These are phyloP conservation scores for Microplitis deprimator DNA, from an alignment of 2,888 invertebrate species.

Conservation along the genomic window DNA sequence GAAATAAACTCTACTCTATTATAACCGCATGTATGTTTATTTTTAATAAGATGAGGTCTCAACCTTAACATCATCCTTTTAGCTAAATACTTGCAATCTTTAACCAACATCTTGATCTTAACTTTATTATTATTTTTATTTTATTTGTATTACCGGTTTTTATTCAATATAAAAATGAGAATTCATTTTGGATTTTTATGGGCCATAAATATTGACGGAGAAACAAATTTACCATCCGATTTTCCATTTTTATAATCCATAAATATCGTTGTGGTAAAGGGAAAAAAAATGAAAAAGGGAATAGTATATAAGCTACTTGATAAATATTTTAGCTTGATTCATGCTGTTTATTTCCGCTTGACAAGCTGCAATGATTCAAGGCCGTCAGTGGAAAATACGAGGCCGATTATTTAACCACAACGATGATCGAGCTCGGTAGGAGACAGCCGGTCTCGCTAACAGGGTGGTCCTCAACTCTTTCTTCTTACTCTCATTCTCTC, in stretches of 20 bases:
- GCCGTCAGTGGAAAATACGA: slow-evolving; percentile 8
- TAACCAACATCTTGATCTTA: background rate
- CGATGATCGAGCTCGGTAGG: slow-evolving; percentile 30
- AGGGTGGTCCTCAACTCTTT: slow-evolving; percentile 37
- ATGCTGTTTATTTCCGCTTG: slow-evolving; percentile 8
- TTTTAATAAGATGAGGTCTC: slow-evolving; percentile 38
- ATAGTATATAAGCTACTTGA: slow-evolving; percentile 3
- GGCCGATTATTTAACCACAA: slow-evolving; percentile 36
- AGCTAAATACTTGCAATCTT: slow-evolving; percentile 6
- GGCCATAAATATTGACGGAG: background rate
- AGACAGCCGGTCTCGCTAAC: slow-evolving; percentile 36
- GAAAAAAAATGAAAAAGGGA: background rate
- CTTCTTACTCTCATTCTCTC: slow-evolving; percentile 12
- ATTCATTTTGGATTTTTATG: background rate
- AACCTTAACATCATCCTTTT: slow-evolving; percentile 17
- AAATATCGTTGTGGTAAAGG: background rate
- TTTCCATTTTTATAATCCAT: background rate
- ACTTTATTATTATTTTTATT: background rate
- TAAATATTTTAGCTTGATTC: background rate
- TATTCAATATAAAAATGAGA: background rate
- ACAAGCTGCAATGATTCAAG: slow-evolving; percentile 15
- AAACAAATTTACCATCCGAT: background rate
- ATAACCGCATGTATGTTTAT: slow-evolving; percentile 16
- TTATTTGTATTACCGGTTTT: background rate
- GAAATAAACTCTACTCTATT: slow-evolving; percentile 3